phyloP scores from a whole-genome alignment of 2,888 invertebrate genomes.

The Oligia fasciuncula region DNA sequence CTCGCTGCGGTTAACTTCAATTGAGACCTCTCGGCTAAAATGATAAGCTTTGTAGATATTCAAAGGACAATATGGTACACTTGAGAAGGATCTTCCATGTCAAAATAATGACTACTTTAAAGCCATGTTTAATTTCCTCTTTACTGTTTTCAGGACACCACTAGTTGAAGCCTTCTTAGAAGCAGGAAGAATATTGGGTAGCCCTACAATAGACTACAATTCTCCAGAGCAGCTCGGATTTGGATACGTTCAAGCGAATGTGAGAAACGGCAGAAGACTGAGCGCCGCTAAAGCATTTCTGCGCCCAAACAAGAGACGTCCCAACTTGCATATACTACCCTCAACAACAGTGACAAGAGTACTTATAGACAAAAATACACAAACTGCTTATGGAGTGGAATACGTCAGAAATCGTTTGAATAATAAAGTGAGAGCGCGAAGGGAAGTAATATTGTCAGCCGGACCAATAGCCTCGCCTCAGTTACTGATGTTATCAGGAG shows the following conservation, averaged over 20 bases:
- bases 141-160: conserved; percentile 76
- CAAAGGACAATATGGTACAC: background rate
- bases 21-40: background rate
- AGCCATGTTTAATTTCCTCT: background rate
- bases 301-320: conserved; percentile 85
- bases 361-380: conserved; percentile 86
- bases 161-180: conserved; percentile 91
- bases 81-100: background rate
- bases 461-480: conserved; percentile 96
- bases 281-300: conserved; percentile 91
- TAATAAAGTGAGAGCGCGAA: conserved; percentile 88
- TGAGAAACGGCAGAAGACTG: conserved; percentile 89
- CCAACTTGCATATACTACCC: conserved; percentile 90
- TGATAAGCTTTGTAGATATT: background rate
- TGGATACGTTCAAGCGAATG: conserved; percentile 91
- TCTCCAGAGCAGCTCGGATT: conserved; percentile 90
- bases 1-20: background rate
- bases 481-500: conserved; percentile 94
- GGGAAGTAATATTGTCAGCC: conserved; percentile 93
- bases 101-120: background rate
- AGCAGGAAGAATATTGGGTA: conserved; percentile 91
- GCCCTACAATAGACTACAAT: conserved; percentile 92
- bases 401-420: conserved; percentile 84
- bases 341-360: conserved; percentile 89
- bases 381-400: conserved; percentile 89